Base-by-base conservation (phyloP, 2,888 invertebrate genomes). In the Lithophane leautieri region DNA sequence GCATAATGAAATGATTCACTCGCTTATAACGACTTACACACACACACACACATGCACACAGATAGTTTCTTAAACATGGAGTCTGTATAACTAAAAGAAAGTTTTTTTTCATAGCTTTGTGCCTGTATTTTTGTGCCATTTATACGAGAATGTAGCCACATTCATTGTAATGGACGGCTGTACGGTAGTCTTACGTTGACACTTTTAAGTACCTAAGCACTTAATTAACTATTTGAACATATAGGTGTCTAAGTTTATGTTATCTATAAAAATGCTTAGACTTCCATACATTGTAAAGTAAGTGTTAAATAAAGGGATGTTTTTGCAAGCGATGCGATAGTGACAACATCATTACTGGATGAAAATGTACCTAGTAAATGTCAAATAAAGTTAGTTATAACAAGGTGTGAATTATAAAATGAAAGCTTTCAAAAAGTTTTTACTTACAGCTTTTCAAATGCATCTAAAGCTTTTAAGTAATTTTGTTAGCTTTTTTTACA, bases 1-100 rank as follows among this genome's bases (percentile, higher is more conserved):
- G 94, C 93, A 95, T 94, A 94, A 94, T 94, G 94, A 94, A 94
- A 95, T 94, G 94, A 95, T 94, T 94, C 94, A 94, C 92, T 93
- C 91, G 91, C 74, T 76, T 83, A 87, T 86, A 89, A 87, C 77
- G 84, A 82, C 86, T 76, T 77, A 79, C 78, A 44, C 76, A 86
- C 79, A 44, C 76, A 86, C 79, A 78, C 79, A 66, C 19, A 66
- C 50, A 88, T 61, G 63, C 63, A 50, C 87, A 88, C 86, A 87
- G 86, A 91, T 89, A 90, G 78, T 83, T 86, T 86, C 76, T 81
- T 75, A 81, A 86, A 73, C 69, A 88, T 76, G 80, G 71, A 78
- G 87, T 69, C 71, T 70, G 76, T 63, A 71, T 73, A 77, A 71
- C 67, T 81, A 86, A 86, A 83, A 78, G 65, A 84, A 86, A 81